These are phyloP conservation scores for Fukomys damarensis DNA, from an alignment of 2,113 vertebrate species.

Conservation along the genomic window DNA sequence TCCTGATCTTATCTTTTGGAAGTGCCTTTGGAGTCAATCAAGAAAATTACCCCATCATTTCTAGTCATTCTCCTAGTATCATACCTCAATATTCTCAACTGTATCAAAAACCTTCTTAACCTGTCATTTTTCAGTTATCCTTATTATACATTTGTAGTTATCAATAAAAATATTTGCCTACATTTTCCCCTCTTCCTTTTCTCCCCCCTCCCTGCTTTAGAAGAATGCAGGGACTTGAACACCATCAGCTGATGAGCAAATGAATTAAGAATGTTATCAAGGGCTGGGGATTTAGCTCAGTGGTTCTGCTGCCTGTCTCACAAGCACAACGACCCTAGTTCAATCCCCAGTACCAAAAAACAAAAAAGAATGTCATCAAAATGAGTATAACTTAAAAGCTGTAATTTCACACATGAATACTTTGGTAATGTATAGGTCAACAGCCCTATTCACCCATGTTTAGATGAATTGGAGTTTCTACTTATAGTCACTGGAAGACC, in stretches of 20 bases:
- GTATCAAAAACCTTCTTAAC: background rate
- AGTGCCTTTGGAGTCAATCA: background rate
- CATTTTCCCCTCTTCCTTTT: background rate
- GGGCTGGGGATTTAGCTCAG: too few relatives aligned
- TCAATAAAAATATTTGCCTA: constrained; percentile 14
- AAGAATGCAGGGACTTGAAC: background rate
- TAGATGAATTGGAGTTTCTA: background rate
- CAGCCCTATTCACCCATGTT: background rate
- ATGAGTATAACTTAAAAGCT: background rate
- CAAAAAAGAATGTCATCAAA: constrained; percentile 10
- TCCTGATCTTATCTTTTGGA: background rate
- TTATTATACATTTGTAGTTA: background rate
- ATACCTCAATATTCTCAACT: background rate
- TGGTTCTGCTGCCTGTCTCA: too few relatives aligned
- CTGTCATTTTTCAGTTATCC: background rate
- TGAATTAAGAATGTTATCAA: constrained; percentile 6
- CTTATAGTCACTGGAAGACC: background rate
- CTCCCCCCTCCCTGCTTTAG: background rate
- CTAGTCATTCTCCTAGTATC: background rate
- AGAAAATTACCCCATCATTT: background rate
- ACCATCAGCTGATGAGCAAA: background rate
- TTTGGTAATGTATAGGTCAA: background rate
- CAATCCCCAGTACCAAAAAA: too few relatives aligned
- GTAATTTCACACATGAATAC: background rate
- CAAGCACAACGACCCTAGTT: too few relatives aligned